Conservation (phyloP, 2,797 vertebrate genomes). For the Balearica regulorum region DNA sequence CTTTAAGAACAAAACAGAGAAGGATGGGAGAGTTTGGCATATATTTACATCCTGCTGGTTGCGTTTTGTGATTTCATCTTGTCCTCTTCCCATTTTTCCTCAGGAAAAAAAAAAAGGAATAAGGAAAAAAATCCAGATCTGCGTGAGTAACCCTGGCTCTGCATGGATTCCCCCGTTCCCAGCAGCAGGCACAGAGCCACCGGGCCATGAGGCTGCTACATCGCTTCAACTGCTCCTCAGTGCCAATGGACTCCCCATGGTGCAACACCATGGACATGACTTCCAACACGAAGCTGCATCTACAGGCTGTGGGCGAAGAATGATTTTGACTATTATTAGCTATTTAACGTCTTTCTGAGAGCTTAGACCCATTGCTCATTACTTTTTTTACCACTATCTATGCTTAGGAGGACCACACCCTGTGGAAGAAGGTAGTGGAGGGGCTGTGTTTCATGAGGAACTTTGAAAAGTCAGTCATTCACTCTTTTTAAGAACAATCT, state of each 20-base stretch:
- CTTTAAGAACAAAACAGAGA: not conserved
- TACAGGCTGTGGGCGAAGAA: not conserved
- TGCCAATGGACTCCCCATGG: not conserved
- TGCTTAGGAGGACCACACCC: not conserved
- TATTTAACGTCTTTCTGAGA: not conserved
- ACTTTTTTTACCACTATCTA: not conserved
- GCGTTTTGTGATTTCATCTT: not conserved
- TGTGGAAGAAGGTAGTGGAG: not conserved
- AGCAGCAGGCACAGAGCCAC: not conserved
- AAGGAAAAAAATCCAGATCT: not conserved
- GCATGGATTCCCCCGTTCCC: not conserved
- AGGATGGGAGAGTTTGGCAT: not conserved
- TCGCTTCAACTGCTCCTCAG: not conserved
- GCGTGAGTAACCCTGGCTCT: not conserved
- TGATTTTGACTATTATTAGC: not conserved
- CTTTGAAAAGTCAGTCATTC: not conserved
- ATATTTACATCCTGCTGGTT: not conserved
- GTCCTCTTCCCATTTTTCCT: not conserved
- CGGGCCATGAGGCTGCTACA: rapidly evolving
- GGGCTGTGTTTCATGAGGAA: not conserved
- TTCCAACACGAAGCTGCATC: not conserved
- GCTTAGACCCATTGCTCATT: not conserved
- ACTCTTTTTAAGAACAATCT: not conserved
- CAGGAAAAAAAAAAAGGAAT: not conserved
- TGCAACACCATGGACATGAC: not conserved